phyloP scores from a whole-genome alignment of 2,888 invertebrate species.

The Zygaena filipendulae region DNA sequence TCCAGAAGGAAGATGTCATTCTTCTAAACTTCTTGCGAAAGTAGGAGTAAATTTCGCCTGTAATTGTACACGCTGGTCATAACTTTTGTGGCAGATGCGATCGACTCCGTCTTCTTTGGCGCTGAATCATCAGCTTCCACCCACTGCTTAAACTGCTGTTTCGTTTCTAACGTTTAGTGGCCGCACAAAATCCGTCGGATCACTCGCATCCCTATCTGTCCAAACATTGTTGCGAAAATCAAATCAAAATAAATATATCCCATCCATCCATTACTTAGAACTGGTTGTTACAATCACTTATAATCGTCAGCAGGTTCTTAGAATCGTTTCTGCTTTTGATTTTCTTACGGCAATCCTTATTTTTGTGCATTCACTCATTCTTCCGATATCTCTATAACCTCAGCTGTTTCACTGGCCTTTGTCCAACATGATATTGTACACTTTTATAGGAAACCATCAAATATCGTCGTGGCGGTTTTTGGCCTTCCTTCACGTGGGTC shows the following conservation, averaged over 20 bases:
- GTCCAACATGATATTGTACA: constrained; percentile 2
- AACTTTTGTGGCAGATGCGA: not conserved
- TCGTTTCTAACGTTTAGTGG: not conserved
- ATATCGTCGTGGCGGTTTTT: constrained; percentile 1
- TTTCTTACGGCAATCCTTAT: no score
- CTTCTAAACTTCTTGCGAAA: no score
- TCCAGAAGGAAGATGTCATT: no score
- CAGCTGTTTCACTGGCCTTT: constrained; percentile 1
- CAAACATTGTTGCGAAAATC: not conserved
- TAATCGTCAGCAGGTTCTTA: no score
- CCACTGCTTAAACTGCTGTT: not conserved
- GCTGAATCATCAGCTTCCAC: not conserved
- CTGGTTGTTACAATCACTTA: no score
- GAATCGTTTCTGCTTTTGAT: no score
- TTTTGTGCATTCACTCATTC: not conserved
- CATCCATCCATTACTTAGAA: no score
- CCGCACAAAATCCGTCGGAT: not conserved
- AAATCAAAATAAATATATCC: no score
- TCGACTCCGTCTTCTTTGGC: not conserved
- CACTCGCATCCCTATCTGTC: not conserved
- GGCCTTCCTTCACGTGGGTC: no score
- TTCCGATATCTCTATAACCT: not conserved
- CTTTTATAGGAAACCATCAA: not conserved
- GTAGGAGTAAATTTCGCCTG: not conserved
- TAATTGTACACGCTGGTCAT: not conserved